A percentile compares a stretch with the other conserved stretches of the same genome.
Evolutionary conservation across 2,113 vertebrate species (phyloP).

Genomic region (Stomatorhinus ivindoensis): DNA sequence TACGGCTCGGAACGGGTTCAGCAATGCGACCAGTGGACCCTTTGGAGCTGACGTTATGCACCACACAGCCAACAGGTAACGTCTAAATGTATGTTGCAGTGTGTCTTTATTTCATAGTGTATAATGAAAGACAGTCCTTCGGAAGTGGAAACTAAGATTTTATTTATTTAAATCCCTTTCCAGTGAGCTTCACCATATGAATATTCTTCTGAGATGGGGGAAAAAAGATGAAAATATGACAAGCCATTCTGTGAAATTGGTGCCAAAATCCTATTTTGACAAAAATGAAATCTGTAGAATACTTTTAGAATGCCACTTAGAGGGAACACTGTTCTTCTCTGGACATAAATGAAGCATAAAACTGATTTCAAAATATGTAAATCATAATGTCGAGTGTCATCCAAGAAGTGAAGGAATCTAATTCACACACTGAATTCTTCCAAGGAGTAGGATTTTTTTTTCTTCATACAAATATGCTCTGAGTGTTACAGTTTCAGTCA

Average conservation of each 20-base stretch:
- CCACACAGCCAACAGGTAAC: neutral
- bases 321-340: neutral
- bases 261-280: neutral
- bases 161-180: neutral
- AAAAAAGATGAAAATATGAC: neutral
- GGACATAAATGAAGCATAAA: neutral
- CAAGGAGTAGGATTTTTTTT: too few relatives aligned
- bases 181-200: neutral
- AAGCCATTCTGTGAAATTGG: neutral
- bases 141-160: too few relatives aligned
- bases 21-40: neutral
- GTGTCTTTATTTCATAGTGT: neutral
- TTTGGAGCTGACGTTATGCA: neutral
- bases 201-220: neutral
- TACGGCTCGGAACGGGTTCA: neutral
- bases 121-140: neutral
- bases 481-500: too few relatives aligned
- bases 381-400: too few relatives aligned
- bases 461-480: neutral
- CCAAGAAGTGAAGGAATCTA: too few relatives aligned
- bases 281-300: too few relatives aligned
- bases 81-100: neutral
- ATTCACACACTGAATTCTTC: too few relatives aligned
- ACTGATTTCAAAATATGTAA: neutral
- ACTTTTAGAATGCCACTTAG: neutral